phyloP scores from a whole-genome alignment of 2,888 invertebrate genomes.

The Pardosa pseudoannulata region DNA sequence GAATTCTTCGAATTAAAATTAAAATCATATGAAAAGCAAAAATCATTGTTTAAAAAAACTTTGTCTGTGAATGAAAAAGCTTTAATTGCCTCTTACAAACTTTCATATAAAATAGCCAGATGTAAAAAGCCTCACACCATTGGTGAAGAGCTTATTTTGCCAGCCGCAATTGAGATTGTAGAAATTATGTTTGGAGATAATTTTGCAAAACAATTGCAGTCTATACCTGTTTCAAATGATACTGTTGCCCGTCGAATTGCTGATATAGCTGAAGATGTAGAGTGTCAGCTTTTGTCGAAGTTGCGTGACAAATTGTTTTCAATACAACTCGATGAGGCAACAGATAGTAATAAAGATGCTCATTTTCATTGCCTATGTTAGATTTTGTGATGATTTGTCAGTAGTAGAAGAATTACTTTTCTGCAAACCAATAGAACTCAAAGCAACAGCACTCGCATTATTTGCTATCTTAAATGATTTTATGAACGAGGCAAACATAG shows the following conservation, averaged over 20 bases:
- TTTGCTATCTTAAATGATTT: too few relatives aligned
- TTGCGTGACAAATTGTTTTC: conserved; percentile 9
- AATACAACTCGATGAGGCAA: conserved; percentile 27
- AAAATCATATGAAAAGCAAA: conserved; percentile 16
- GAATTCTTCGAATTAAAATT: not conserved
- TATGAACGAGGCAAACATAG: too few relatives aligned
- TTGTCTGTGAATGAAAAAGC: conserved; percentile 40
- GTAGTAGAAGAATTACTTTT: too few relatives aligned
- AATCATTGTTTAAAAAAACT: conserved; percentile 5
- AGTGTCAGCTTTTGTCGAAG: conserved; percentile 29
- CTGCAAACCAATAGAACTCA: too few relatives aligned
- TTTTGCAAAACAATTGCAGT: conserved; percentile 23
- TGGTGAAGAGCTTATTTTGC: conserved; percentile 58
- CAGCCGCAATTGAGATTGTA: conserved; percentile 47
- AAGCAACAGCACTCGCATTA: too few relatives aligned
- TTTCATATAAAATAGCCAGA: conserved; percentile 57
- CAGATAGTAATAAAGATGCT: conserved; percentile 39
- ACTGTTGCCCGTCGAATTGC: conserved; percentile 36
- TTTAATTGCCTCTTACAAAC: conserved; percentile 42
- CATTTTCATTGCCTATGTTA: too few relatives aligned
- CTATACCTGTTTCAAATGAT: conserved; percentile 34
- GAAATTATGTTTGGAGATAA: conserved; percentile 29
- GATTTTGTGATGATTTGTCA: too few relatives aligned
- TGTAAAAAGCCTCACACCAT: conserved; percentile 57
- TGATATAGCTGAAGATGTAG: conserved; percentile 44